Percentiles rank a stretch among this genome's conserved stretches.
These are phyloP conservation scores for Psococerastis gibbosa DNA, from an alignment of 2,888 invertebrate genomes.

Conservation along the genomic window DNA sequence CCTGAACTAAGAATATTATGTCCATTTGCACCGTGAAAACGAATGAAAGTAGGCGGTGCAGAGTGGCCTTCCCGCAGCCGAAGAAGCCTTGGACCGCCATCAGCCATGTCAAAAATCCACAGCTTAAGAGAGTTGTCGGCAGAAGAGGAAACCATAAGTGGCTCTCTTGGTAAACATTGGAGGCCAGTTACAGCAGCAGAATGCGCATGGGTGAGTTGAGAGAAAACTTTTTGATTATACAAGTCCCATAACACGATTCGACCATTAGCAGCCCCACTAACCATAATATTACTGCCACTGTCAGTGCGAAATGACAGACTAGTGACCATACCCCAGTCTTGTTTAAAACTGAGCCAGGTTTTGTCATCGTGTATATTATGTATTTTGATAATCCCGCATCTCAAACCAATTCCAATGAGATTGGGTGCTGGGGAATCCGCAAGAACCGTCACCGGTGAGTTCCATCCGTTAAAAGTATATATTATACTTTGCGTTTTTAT, in stretches of 20 bases:
- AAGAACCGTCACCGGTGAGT: conserved; percentile 45
- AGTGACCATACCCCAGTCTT: conserved; percentile 83
- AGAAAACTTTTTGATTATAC: conserved; percentile 55
- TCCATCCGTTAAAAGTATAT: conserved; percentile 60
- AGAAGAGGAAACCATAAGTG: conserved; percentile 75
- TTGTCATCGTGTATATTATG: conserved; percentile 77
- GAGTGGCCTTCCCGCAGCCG: conserved; percentile 69
- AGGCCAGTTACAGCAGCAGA: conserved; percentile 54
- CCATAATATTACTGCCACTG: conserved; percentile 68
- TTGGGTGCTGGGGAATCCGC: conserved; percentile 85
- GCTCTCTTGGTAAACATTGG: conserved; percentile 71
- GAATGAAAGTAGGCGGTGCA: conserved; percentile 56
- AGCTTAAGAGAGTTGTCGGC: conserved; percentile 86
- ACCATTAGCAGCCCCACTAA: conserved; percentile 61
- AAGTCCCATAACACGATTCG: conserved; percentile 90
- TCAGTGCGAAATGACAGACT: conserved; percentile 74
- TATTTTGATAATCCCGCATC: conserved; percentile 60
- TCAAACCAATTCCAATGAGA: conserved; percentile 74
- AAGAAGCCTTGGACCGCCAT: conserved; percentile 70
- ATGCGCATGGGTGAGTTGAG: conserved; percentile 69
- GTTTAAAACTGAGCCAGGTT: conserved; percentile 61
- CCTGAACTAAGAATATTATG: conserved; percentile 63
- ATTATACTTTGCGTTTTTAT: conserved; percentile 55
- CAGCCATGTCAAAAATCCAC: conserved; percentile 82
- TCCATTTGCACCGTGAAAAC: conserved; percentile 68